Evolutionary conservation across 2,888 invertebrate genomes (phyloP), one percentile per base, ranked within the genome.

Genomic region (Theretra japonica): DNA sequence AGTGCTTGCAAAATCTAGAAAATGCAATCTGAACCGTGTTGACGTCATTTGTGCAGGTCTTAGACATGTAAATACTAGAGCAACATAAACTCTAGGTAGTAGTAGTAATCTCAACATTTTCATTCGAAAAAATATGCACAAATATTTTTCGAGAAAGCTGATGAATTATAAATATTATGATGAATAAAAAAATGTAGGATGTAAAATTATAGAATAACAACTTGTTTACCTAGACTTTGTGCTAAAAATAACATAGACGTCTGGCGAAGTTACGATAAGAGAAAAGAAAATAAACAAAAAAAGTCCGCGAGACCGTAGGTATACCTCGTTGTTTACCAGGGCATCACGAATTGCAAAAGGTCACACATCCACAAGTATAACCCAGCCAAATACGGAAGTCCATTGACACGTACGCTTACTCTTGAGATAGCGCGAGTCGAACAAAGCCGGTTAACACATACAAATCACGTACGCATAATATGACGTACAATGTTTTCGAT

Each of bases 351-450:
- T 73, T 15, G 41, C 50, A 80, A 74, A 82, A 82, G 78, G 79
- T 81, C 71, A 76, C 75, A 78, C 77, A 80, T 83, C 82, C 76
- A 83, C 81, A 83, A 77, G 80, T 84, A 80, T 80, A 82, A 87
- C 68, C 74, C 87, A 75, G 72, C 82, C 75, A 73, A 82, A 75
- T 85, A 72, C 28, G 76, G 77, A 79, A 82, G 83, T 75, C 71
- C 4, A 68, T 72, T 56, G 53, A 21, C 30, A 56, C 65, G 70
- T 56, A 65, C 7, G 19, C 33, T 65, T 71, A 56, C 56, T 19
- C 8, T 11, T 33, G 21, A 56, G 30, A 8, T 53, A 21, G 53
- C 69, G 69, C 48, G 41, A 69, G 73, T 75, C 80, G 75, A 56
- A 73, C 60, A 73, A 73, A 8, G 77, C 23, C 76, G 82, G 79